Conservation (phyloP, 1,140 invertebrate genomes). For the Reticulitermes speratus region DNA sequence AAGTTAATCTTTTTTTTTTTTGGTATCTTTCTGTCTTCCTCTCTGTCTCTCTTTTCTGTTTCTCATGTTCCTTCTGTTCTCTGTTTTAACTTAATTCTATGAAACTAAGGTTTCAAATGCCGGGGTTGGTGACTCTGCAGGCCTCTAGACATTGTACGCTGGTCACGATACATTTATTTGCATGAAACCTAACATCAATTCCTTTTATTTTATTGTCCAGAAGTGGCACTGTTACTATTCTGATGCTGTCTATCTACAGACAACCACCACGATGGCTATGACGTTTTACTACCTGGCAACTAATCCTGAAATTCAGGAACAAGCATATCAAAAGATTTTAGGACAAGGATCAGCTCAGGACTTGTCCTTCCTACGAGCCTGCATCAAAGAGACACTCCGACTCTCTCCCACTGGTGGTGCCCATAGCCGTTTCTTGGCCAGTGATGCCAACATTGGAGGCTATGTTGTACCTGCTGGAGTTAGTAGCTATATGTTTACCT, state of each 20-base stretch:
- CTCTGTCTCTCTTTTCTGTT: too few species aligned
- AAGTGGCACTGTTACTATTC: too few species aligned
- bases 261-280: slow-evolving; percentile 36
- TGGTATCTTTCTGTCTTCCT: too few species aligned
- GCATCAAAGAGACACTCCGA: slow-evolving; percentile 30
- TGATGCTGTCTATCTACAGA: slow-evolving; percentile 2
- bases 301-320: slow-evolving; percentile 38
- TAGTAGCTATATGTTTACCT: not conserved
- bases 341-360: not conserved
- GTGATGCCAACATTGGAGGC: slow-evolving; percentile 21
- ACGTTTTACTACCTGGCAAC: slow-evolving; percentile 41
- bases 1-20: too few species aligned
- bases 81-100: too few species aligned
- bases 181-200: too few species aligned
- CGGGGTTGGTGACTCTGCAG: too few species aligned
- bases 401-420: slow-evolving; percentile 46
- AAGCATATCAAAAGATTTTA: slow-evolving; percentile 35
- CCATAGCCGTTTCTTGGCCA: slow-evolving; percentile 48
- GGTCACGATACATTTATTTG: too few species aligned
- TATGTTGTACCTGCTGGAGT: slow-evolving; percentile 30
- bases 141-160: too few species aligned
- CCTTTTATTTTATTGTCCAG: too few species aligned
- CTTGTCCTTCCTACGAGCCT: slow-evolving; percentile 24
- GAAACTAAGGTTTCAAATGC: too few species aligned
- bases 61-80: too few species aligned